Evolutionary conservation across 2,797 vertebrate species (phyloP).

Genomic region (Aplochiton taeniatus): DNA sequence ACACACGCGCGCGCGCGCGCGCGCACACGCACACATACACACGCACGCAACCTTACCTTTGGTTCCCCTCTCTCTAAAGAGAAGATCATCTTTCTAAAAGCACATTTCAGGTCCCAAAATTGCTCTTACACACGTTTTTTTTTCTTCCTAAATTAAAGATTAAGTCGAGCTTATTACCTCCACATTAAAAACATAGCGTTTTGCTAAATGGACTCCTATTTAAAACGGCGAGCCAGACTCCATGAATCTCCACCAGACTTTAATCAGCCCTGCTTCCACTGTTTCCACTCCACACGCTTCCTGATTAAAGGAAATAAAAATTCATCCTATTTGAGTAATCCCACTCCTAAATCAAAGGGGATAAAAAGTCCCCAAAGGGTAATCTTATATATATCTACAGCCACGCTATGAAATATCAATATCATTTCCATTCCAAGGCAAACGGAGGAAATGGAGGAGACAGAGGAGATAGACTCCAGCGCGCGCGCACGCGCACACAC

Average conservation of each 20-base stretch:
- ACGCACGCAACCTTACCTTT: conserved; percentile 32
- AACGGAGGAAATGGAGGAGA: conserved; percentile 52
- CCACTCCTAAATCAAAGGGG: conserved; percentile 68
- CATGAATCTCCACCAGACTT: conserved; percentile 72
- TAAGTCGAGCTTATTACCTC: conserved; percentile 78
- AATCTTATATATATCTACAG: conserved; percentile 73
- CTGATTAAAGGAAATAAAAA: conserved; percentile 80
- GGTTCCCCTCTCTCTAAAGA: conserved; percentile 40
- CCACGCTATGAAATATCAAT: conserved; percentile 69
- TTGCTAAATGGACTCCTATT: conserved; percentile 80
- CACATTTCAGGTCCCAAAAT: conserved; percentile 67
- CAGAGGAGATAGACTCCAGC: conserved; percentile 54
- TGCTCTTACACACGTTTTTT: conserved; percentile 40
- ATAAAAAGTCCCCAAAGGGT: conserved; percentile 67
- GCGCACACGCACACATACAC: neutral
- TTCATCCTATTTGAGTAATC: conserved; percentile 81
- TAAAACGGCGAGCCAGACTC: conserved; percentile 73
- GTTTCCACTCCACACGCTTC: conserved; percentile 61
- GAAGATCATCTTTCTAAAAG: conserved; percentile 49
- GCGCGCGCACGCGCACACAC: neutral
- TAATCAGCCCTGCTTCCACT: conserved; percentile 69
- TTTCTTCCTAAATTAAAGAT: conserved; percentile 70
- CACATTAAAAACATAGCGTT: conserved; percentile 78
- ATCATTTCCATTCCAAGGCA: conserved; percentile 57
- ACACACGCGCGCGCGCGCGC: too few relatives aligned